Evolutionary conservation across 2,113 vertebrate species (phyloP).

Genomic region (Daphoenositta chrysoptera): DNA sequence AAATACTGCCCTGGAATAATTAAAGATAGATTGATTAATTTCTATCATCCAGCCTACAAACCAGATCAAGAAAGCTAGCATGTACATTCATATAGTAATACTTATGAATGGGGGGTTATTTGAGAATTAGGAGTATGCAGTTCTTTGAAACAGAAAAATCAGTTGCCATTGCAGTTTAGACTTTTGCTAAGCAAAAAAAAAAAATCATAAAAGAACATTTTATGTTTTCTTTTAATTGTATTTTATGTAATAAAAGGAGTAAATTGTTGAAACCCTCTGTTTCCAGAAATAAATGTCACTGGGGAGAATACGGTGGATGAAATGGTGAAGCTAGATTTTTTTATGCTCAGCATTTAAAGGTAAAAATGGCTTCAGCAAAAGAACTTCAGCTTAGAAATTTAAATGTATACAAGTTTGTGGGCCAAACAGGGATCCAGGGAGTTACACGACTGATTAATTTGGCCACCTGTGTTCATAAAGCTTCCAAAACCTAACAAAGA

Average conservation of each 20-base stretch:
- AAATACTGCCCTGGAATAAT: background rate
- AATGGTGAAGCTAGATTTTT: background rate
- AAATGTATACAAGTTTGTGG: background rate
- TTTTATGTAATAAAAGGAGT: background rate
- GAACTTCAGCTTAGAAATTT: background rate
- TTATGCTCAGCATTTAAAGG: background rate
- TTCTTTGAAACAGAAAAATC: background rate
- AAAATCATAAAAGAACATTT: background rate
- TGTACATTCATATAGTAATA: background rate
- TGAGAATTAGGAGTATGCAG: background rate
- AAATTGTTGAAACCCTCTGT: background rate
- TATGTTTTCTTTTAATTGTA: background rate
- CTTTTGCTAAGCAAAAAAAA: background rate
- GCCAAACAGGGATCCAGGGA: background rate
- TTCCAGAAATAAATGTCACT: background rate
- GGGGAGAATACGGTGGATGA: background rate
- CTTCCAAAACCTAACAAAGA: background rate
- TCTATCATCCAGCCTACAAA: background rate
- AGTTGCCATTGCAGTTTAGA: background rate
- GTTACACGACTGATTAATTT: background rate
- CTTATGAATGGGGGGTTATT: fast-evolving
- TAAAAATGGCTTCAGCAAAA: background rate
- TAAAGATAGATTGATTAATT: background rate
- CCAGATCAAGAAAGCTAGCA: background rate
- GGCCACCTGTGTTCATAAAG: background rate